phyloP scores from a whole-genome alignment of 2,888 invertebrate species.

The Ptilodon capucinus region DNA sequence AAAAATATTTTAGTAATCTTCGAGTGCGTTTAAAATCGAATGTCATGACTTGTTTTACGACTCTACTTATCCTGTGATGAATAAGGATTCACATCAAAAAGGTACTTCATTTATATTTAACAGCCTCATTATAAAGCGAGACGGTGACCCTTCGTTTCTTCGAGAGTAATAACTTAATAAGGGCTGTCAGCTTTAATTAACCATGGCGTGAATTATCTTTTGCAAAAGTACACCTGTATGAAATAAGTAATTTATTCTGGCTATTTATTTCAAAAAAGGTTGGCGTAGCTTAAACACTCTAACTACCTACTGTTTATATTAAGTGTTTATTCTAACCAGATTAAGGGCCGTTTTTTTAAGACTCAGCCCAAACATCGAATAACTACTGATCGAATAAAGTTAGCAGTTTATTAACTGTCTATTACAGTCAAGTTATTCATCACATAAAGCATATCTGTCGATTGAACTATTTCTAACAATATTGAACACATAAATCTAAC shows the following conservation, averaged over 20 bases:
- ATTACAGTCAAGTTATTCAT: too few species aligned
- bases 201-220: neutral
- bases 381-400: too few species aligned
- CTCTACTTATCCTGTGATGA: conserved; percentile 26
- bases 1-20: conserved; percentile 4
- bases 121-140: conserved; percentile 13
- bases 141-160: neutral
- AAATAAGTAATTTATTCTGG: too few species aligned
- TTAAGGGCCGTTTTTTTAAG: too few species aligned
- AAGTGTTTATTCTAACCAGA: too few species aligned
- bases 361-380: too few species aligned
- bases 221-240: neutral
- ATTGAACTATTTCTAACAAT: too few species aligned
- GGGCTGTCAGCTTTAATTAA: neutral
- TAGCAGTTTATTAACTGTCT: too few species aligned
- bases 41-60: conserved; percentile 33
- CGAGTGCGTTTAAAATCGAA: conserved; percentile 24
- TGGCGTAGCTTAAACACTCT: too few species aligned
- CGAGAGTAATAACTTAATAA: neutral
- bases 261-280: too few species aligned
- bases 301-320: too few species aligned
- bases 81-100: conserved; percentile 25
- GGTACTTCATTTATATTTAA: conserved; percentile 26
- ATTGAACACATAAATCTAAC: conserved; percentile 13
- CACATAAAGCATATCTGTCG: too few species aligned